Evolutionary conservation across 1,140 invertebrate genomes (phyloP), one percentile per base, ranked within the genome.

Genomic region (Anadara kagoshimensis): DNA sequence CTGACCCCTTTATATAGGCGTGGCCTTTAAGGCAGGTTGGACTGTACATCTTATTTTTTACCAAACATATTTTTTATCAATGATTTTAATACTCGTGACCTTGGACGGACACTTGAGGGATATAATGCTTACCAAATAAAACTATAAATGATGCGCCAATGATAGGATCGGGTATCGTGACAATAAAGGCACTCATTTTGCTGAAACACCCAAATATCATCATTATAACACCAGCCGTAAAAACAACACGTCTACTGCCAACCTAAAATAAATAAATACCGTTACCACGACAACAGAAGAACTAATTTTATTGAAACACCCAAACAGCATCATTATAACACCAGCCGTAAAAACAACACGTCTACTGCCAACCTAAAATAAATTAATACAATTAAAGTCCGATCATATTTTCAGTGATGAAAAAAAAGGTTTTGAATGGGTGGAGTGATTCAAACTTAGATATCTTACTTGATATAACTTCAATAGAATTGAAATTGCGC

Each of bases 211-310:
- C 84, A 62, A 84, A 73, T 18, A 84, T 12, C 8, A 96, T 90
- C 94, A 97, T 95, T 11, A 96, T 87, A 0, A 92, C 78, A 3
- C 94, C 94, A 0, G 94, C 94, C 89, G 92, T 94, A 74, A 96
- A 94, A 41, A 96, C 93, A 7, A 97, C 95, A 70, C 94, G 92
- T 10, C 95, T 91, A 56, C 94, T 95, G 1, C 94, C 95, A 64
- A 96, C 94, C 93, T 95, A 51, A 29, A 67, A 29, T 44, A 14
- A 18, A 96, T 93, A 0, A 95, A 95, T 82, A 95, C 93, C 8
- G 95, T 95, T 62, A 96, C 96, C 59, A 95, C 94, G 63, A 96
- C 94, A 81, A 96, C 96, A 10, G 95, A 89, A 0, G 95, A 95
- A 29, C 95, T 94, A 22, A 85, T 71, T 89, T 96, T 97, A 53